Conservation (phyloP, 2,888 invertebrate species). For the Hydriomena furcata region DNA sequence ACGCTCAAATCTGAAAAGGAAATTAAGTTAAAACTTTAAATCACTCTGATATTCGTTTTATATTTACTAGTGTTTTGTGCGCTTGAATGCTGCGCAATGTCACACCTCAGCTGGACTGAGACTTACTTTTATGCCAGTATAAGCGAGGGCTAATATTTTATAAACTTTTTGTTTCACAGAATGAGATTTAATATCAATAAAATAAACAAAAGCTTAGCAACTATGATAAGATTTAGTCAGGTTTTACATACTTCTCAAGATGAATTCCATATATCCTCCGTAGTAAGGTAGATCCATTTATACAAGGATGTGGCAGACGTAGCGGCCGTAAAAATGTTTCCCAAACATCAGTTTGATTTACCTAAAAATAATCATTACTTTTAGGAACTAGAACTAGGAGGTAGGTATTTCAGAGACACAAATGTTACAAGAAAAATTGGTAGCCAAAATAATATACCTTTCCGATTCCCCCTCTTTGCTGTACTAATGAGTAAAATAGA, state of each 20-base stretch:
- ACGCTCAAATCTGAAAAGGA: slow-evolving; percentile 91
- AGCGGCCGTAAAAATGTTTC: slow-evolving; percentile 90
- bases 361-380: slow-evolving; percentile 76
- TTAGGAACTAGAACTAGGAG: no score
- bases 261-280: slow-evolving; percentile 70
- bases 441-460: slow-evolving; percentile 86
- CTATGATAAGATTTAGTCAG: background rate
- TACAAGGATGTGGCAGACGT: slow-evolving; percentile 91
- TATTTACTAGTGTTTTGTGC: no score
- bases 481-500: slow-evolving; percentile 95
- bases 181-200: no score
- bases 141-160: no score
- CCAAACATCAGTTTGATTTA: slow-evolving; percentile 95
- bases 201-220: no score
- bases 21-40: background rate
- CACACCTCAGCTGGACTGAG: no score
- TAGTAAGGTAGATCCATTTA: slow-evolving; percentile 87
- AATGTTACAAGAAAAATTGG: no score
- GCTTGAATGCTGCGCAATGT: no score
- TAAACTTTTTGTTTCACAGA: no score
- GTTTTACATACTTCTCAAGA: slow-evolving; percentile 70
- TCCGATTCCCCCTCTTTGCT: slow-evolving; percentile 95
- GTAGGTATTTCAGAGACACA: no score
- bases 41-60: no score
- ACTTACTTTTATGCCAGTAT: no score